Conservation (phyloP, 1,140 invertebrate species). For the Lysiphlebus fabarum region DNA sequence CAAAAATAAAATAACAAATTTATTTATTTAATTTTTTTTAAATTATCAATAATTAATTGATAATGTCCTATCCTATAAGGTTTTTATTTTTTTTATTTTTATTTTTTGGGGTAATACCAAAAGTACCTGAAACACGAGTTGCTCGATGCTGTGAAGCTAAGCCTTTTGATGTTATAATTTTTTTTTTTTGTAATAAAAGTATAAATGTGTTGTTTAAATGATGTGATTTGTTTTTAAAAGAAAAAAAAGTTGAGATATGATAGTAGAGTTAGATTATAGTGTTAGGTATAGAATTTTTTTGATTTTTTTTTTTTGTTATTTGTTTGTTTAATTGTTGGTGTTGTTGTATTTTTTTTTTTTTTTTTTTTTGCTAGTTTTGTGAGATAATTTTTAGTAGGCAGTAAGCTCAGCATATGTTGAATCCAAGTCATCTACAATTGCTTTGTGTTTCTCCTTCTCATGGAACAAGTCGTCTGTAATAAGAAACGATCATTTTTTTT, state of each 20-base stretch:
- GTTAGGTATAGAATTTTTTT: neutral
- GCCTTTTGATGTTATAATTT: constrained; percentile 26
- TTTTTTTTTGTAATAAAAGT: no score
- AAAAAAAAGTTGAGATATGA: neutral
- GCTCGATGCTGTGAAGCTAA: constrained; percentile 43
- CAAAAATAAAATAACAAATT: no score
- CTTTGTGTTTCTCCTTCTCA: constrained; percentile 95
- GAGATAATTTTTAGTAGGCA: constrained; percentile 66
- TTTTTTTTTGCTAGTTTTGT: constrained; percentile 15
- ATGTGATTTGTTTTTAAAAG: neutral
- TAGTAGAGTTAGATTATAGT: neutral
- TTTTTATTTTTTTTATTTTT: constrained; percentile 12
- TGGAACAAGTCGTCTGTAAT: constrained; percentile 86
- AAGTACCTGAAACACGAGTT: constrained; percentile 44
- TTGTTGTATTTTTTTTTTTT: neutral
- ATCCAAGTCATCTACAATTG: constrained; percentile 96
- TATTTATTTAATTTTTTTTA: no score
- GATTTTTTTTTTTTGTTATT: constrained; percentile 19
- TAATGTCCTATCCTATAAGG: neutral
- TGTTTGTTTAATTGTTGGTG: neutral
- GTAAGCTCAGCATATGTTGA: constrained; percentile 88
- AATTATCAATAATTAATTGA: neutral
- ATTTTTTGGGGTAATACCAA: constrained; percentile 30
- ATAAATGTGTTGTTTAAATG: constrained; percentile 12
- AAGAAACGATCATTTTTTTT: constrained; percentile 40